Evolutionary conservation across 1,140 invertebrate species (phyloP).

Genomic region (Carposina sasakii): DNA sequence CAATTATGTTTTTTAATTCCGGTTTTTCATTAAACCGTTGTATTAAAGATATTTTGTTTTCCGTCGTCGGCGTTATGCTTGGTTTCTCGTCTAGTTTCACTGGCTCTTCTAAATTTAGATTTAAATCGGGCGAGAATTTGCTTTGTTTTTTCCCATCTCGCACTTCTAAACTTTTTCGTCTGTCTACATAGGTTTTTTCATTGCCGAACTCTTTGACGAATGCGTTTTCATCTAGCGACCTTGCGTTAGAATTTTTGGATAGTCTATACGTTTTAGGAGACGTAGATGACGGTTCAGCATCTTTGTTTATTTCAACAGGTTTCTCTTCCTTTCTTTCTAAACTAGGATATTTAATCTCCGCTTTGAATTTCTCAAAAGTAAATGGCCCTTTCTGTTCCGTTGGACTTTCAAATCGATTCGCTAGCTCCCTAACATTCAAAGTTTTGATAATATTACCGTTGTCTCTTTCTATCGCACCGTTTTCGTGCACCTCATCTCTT

Average conservation of each 20-base stretch:
- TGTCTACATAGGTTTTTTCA: constrained; percentile 52
- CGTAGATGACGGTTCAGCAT: constrained; percentile 30
- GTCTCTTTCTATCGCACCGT: constrained; percentile 32
- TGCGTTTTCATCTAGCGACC: constrained; percentile 82
- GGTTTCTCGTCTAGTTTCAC: constrained; percentile 33
- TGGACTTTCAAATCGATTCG: constrained; percentile 75
- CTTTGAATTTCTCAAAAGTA: constrained; percentile 62
- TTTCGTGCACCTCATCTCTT: constrained; percentile 16
- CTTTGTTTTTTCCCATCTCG: constrained; percentile 59
- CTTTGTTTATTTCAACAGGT: constrained; percentile 29
- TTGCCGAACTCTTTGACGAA: constrained; percentile 77
- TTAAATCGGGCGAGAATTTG: constrained; percentile 74
- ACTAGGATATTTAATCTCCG: constrained; percentile 47
- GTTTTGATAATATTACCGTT: constrained; percentile 54
- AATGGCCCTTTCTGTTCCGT: constrained; percentile 65
- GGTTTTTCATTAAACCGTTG: constrained; percentile 64
- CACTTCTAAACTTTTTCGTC: constrained; percentile 71
- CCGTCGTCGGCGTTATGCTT: constrained; percentile 72
- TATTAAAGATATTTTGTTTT: constrained; percentile 74
- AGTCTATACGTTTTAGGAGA: constrained; percentile 58
- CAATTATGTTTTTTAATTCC: constrained; percentile 65
- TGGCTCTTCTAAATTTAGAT: constrained; percentile 49
- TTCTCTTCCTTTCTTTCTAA: constrained; percentile 43
- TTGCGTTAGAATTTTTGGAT: constrained; percentile 77
- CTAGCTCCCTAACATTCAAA: constrained; percentile 73